Percentiles rank a stretch among this genome's conserved stretches.
Conservation (phyloP, 1,140 invertebrate genomes). For the Anoplophora glabripennis region DNA sequence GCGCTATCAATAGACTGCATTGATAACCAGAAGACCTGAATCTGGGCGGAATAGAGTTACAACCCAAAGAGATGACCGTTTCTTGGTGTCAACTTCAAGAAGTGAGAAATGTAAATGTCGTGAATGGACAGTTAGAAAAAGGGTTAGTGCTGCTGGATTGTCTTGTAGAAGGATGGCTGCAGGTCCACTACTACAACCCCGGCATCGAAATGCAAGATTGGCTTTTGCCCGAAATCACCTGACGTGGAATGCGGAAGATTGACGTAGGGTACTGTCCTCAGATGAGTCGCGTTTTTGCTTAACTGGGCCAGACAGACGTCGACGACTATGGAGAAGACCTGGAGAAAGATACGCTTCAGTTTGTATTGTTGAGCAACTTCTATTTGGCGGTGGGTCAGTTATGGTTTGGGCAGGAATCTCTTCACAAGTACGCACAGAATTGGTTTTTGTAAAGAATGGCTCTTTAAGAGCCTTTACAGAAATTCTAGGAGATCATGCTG, state of each 20-base stretch:
- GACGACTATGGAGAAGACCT: too few species aligned
- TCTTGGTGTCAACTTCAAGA: too few species aligned
- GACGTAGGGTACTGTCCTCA: not conserved
- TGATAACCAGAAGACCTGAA: too few species aligned
- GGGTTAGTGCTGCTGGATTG: too few species aligned
- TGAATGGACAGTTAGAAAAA: too few species aligned
- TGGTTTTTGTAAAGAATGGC: not conserved
- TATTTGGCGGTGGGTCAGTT: not conserved
- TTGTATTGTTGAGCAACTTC: conserved; percentile 3
- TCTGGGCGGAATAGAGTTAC: too few species aligned
- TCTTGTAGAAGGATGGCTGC: too few species aligned
- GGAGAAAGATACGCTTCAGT: conserved; percentile 1
- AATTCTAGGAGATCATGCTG: not conserved
- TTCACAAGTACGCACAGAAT: not conserved
- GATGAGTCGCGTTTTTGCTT: not conserved
- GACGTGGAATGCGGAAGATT: not conserved
- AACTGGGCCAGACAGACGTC: not conserved
- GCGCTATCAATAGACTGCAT: too few species aligned
- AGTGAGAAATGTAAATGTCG: too few species aligned
- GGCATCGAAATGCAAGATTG: too few species aligned
- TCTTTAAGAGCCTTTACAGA: not conserved
- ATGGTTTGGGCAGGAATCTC: not conserved
- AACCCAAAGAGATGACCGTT: too few species aligned
- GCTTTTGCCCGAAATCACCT: not conserved
- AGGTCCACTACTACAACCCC: too few species aligned